Base-by-base conservation (phyloP, 2,113 vertebrate species). In the Neotragus pygmaeus region DNA sequence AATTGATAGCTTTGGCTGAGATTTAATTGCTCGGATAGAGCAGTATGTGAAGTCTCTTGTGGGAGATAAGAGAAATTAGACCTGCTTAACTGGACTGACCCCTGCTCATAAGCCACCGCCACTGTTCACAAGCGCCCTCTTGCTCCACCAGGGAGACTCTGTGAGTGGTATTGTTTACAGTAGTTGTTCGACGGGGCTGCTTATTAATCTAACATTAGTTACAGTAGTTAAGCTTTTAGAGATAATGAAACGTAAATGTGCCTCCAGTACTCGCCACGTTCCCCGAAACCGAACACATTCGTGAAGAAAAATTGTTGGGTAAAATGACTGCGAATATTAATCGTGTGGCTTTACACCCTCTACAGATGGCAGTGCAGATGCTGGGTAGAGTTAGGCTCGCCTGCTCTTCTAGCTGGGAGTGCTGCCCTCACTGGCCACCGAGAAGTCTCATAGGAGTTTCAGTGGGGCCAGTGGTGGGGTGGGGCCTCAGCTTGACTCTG, bases 321-420 rank as follows among this genome's bases (percentile, higher is more conserved):
- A 80, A 96, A 97, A 85, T 98, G 97, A 98, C 94, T 97, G 98
- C 97, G 98, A 99, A 98, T 99, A 99, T 99, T 99, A 99, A 99
- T 98, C 86, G 93, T 97, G 94, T 95, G 98, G 75, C 98, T 99
- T 99, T 99, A 99, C 98, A 98, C 98, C 96, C 81, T 93, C 77
- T 91, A 88, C 99, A 99, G 98, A 99, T 99, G 99, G 99, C 39
- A 88, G 95, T 98, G 98, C 99, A 99, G 99, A 98, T 98, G 98
- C 98, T 98, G 96, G 97, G 98, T 98, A 98, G 64, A 81, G 98
- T 95, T 97, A 98, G 98, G 33, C 83, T 89, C 5, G 14, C 60
- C 82, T 33, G 82, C 6, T 9, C n/a, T 33, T 51, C 55, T 53
- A 0, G 0, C 1, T 45, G 73, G 25, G 86, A 30, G 10, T 10